Percentiles rank a stretch among this genome's conserved stretches.
phyloP scores from a whole-genome alignment of 2,113 vertebrate species.

The Albula goreensis region DNA sequence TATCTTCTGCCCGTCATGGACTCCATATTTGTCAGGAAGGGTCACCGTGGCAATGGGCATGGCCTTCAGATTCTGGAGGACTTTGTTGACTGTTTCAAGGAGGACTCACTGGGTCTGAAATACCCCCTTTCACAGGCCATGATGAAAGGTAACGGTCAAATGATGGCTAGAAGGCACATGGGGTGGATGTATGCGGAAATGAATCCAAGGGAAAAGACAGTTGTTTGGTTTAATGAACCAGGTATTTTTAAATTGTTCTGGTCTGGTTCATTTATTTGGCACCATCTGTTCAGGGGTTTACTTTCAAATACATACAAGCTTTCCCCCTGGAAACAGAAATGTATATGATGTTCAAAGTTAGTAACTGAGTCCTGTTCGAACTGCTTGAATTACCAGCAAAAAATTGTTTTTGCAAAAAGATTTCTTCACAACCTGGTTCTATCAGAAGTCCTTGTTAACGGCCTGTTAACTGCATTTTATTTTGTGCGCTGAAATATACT shows the following conservation, averaged over 20 bases:
- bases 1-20: slow-evolving; percentile 83
- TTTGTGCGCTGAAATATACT: background rate
- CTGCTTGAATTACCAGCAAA: too few species aligned
- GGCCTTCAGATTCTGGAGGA: slow-evolving; percentile 83
- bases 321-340: too few species aligned
- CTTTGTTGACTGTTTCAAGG: slow-evolving; percentile 79
- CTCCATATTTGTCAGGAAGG: slow-evolving; percentile 82
- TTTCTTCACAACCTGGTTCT: too few species aligned
- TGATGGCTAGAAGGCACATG: background rate
- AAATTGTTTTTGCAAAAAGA: too few species aligned
- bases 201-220: background rate
- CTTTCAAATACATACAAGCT: too few species aligned
- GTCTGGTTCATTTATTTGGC: too few species aligned
- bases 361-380: too few species aligned
- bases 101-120: slow-evolving; percentile 72
- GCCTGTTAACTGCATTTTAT: background rate
- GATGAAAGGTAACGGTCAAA: slow-evolving; percentile 69
- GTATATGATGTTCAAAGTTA: too few species aligned
- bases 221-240: too few species aligned
- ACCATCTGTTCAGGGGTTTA: too few species aligned
- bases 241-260: too few species aligned
- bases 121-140: slow-evolving; percentile 76
- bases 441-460: too few species aligned
- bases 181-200: background rate
- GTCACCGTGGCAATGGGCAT: slow-evolving; percentile 67